phyloP scores from a whole-genome alignment of 2,888 invertebrate species.

The Metellina segmentata region DNA sequence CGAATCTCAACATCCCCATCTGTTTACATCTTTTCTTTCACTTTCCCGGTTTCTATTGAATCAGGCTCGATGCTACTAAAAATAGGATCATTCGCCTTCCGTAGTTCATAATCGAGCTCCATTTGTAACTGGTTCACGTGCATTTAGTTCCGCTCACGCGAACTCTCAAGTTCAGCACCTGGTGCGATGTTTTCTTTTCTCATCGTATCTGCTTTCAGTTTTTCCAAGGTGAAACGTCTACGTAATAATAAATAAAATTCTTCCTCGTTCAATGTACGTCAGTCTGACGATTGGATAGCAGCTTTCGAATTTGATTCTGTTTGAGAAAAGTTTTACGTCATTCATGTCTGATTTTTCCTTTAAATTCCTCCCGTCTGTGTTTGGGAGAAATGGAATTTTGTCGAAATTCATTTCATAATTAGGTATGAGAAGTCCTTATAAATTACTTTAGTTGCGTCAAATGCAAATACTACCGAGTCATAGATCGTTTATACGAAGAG shows the following conservation, averaged over 20 bases:
- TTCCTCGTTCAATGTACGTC: not conserved
- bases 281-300: not conserved
- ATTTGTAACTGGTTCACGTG: too few species aligned
- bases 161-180: not conserved
- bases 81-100: too few species aligned
- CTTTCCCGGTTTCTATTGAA: too few species aligned
- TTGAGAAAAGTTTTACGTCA: not conserved
- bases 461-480: not conserved
- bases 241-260: not conserved
- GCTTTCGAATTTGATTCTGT: not conserved
- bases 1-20: too few species aligned
- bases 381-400: not conserved
- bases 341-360: not conserved
- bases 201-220: not conserved
- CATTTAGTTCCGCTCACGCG: too few species aligned
- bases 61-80: too few species aligned
- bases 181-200: not conserved
- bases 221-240: not conserved
- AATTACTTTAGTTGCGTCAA: not conserved
- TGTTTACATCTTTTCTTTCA: too few species aligned
- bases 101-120: too few species aligned
- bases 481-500: too few species aligned
- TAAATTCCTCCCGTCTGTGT: not conserved
- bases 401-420: not conserved
- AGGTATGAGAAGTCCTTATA: not conserved